Evolutionary conservation across 1,140 invertebrate species (phyloP).

Genomic region (Cyclina sinensis): DNA sequence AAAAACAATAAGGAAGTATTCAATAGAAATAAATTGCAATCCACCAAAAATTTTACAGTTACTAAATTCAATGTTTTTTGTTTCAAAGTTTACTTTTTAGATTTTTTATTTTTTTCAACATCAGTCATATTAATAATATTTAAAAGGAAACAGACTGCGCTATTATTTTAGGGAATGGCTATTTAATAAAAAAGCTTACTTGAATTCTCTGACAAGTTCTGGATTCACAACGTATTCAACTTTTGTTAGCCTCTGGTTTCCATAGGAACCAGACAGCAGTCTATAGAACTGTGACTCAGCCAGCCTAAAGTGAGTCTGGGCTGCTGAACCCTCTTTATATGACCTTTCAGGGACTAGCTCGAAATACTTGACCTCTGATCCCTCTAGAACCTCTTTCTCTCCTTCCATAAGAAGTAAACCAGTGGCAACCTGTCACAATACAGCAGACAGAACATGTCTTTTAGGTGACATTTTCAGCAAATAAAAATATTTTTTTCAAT

Average conservation of each 20-base stretch:
- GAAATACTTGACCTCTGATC: conserved; percentile 76
- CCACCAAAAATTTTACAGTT: no score
- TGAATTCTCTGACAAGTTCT: conserved; percentile 73
- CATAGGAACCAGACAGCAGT: conserved; percentile 71
- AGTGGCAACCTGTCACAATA: conserved; percentile 76
- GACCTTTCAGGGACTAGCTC: conserved; percentile 74
- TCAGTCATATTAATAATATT: no score
- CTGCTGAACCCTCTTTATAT: conserved; percentile 83
- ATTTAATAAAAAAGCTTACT: conserved; percentile 77
- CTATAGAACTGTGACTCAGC: conserved; percentile 84
- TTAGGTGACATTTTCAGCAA: no score
- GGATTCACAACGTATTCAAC: conserved; percentile 82
- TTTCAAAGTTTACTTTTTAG: no score
- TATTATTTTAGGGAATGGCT: no score
- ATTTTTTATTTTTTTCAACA: no score
- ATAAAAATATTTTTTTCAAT: no score
- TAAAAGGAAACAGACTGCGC: no score
- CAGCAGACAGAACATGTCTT: no score
- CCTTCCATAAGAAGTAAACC: conserved; percentile 80
- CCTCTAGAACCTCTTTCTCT: conserved; percentile 79
- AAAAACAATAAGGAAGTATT: no score
- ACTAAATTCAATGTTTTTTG: no score
- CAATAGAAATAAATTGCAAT: no score
- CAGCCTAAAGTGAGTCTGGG: conserved; percentile 81
- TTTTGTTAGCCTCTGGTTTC: conserved; percentile 69